Evolutionary conservation across 1,140 invertebrate genomes (phyloP).

Genomic region (Saccostrea cuccullata): DNA sequence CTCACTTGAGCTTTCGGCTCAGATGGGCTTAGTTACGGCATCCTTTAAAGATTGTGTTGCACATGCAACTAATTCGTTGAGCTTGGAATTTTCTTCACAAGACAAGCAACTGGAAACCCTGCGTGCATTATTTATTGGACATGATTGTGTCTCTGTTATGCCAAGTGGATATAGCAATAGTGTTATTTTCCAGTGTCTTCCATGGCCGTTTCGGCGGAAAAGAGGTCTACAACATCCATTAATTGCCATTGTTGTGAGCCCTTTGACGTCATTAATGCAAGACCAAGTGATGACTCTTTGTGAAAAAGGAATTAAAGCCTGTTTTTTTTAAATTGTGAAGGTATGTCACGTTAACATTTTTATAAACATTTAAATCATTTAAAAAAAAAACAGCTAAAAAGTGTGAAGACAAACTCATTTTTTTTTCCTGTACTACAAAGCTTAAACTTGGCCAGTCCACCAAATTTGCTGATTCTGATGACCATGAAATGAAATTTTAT

Average conservation of each 20-base stretch:
- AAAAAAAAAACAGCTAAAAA: not conserved
- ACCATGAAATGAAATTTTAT: not conserved
- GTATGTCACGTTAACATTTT: not conserved
- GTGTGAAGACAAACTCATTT: not conserved
- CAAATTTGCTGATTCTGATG: not conserved
- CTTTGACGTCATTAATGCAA: not conserved
- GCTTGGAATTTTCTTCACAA: not conserved
- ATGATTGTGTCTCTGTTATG: constrained; percentile 22
- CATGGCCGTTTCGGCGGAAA: constrained; percentile 30
- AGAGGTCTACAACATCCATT: not conserved
- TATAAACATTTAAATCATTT: not conserved
- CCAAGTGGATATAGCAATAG: constrained; percentile 48
- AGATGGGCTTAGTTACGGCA: too few species aligned
- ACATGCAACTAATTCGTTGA: not conserved
- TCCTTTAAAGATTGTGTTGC: not conserved
- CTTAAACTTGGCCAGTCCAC: not conserved
- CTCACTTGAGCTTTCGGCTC: too few species aligned
- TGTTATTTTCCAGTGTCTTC: constrained; percentile 42
- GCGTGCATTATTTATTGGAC: not conserved
- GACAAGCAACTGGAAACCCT: constrained; percentile 40
- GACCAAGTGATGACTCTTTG: not conserved
- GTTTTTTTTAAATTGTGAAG: not conserved
- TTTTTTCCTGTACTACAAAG: not conserved
- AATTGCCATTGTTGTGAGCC: not conserved
- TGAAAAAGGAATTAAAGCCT: not conserved